These are phyloP conservation scores for Raillietiella orientalis DNA, from an alignment of 2,888 invertebrate species.

Conservation along the genomic window DNA sequence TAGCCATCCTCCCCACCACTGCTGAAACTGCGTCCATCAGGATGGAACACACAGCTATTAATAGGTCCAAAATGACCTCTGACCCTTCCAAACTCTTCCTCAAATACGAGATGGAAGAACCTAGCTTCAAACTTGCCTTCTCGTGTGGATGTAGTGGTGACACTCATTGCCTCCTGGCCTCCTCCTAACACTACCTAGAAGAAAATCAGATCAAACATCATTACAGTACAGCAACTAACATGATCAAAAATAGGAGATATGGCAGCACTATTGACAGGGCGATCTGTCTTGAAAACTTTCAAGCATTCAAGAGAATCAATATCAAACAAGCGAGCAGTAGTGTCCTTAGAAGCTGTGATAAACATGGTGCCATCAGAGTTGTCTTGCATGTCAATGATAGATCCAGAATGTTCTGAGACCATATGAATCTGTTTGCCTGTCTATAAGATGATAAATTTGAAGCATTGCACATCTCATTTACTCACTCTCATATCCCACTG, in stretches of 20 bases:
- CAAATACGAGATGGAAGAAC: constrained; percentile 81
- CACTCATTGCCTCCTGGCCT: constrained; percentile 98
- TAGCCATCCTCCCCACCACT: constrained; percentile 98
- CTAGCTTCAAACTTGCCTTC: constrained; percentile 86
- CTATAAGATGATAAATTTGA: constrained; percentile 13
- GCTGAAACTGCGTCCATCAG: constrained; percentile 80
- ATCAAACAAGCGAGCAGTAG: constrained; percentile 80
- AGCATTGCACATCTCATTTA: constrained; percentile 5
- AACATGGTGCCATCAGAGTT: constrained; percentile 79
- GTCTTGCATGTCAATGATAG: constrained; percentile 87
- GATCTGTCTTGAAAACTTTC: constrained; percentile 87
- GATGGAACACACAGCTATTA: constrained; percentile 90
- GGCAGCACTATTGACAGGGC: constrained; percentile 91
- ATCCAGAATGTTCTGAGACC: constrained; percentile 43
- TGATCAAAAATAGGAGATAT: constrained; percentile 85
- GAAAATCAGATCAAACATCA: constrained; percentile 4
- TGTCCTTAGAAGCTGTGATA: constrained; percentile 86
- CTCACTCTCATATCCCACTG: constrained; percentile 67
- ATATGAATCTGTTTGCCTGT: constrained; percentile 46
- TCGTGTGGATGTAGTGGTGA: constrained; percentile 70
- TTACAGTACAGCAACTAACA: constrained; percentile 17
- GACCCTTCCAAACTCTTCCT: constrained; percentile 86
- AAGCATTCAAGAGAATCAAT: constrained; percentile 47
- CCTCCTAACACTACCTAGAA: constrained; percentile 61
- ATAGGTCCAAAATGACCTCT: constrained; percentile 99